These are phyloP conservation scores for Lasioglossum malachurum DNA, from an alignment of 2,888 invertebrate genomes.

Conservation along the genomic window DNA sequence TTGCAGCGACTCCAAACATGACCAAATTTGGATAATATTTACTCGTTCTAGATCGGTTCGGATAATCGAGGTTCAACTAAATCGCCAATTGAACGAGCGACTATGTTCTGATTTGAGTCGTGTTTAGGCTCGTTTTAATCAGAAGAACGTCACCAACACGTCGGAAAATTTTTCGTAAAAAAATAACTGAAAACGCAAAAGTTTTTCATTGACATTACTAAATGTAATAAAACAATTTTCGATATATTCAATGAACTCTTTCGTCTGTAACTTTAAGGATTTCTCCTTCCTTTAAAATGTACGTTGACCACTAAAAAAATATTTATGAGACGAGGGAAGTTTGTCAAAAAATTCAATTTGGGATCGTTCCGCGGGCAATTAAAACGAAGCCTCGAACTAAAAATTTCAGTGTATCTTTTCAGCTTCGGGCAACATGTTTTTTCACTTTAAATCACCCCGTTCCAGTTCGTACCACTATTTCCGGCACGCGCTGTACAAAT, in stretches of 20 bases:
- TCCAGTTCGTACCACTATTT: background rate
- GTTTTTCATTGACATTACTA: background rate
- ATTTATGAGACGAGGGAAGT: background rate
- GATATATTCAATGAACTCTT: background rate
- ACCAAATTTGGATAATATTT: background rate
- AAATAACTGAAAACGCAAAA: background rate
- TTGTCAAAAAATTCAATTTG: background rate
- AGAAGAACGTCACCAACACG: background rate
- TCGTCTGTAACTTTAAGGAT: background rate
- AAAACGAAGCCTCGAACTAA: background rate
- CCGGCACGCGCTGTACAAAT: background rate
- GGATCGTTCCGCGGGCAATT: background rate
- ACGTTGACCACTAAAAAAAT: background rate
- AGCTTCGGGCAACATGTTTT: background rate
- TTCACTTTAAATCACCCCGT: background rate
- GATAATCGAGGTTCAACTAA: background rate
- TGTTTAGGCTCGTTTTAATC: background rate
- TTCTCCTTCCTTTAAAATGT: background rate
- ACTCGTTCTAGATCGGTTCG: background rate
- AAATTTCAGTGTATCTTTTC: background rate
- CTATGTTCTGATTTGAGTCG: background rate
- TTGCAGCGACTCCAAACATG: background rate
- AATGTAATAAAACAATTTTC: background rate
- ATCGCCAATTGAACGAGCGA: background rate
- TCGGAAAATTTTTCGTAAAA: background rate